Conservation (phyloP, 2,888 invertebrate species). For the Brachyptera putata region DNA sequence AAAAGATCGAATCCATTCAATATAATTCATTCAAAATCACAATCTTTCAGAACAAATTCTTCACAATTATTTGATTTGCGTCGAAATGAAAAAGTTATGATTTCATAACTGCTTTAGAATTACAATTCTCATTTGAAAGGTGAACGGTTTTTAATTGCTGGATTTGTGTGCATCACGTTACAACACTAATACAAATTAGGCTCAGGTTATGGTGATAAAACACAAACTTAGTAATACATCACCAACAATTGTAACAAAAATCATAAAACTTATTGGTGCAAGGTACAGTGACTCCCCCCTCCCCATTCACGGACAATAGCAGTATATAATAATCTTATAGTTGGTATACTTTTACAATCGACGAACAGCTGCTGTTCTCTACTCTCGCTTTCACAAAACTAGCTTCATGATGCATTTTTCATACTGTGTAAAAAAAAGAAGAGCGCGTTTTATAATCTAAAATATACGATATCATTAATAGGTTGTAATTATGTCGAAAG, state of each 20-base stretch:
- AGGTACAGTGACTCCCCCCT: conserved; percentile 11
- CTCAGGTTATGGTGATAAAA: not conserved
- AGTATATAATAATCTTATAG: not conserved
- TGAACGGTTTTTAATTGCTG: too few species aligned
- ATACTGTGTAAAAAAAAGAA: not conserved
- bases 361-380: not conserved
- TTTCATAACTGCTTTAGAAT: too few species aligned
- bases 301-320: too few species aligned
- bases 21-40: too few species aligned
- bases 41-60: too few species aligned
- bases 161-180: too few species aligned
- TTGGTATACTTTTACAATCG: not conserved
- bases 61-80: too few species aligned
- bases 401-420: not conserved
- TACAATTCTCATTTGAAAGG: too few species aligned
- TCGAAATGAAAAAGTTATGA: too few species aligned
- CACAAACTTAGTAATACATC: not conserved
- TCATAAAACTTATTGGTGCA: conserved; percentile 3
- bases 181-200: too few species aligned
- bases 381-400: conserved; percentile 6
- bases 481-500: not conserved
- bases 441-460: too few species aligned
- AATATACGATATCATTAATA: not conserved
- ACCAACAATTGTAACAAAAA: not conserved
- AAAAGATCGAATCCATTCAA: too few species aligned